Base-by-base conservation (phyloP, 2,113 vertebrate species). In the Anolis sagrei region DNA sequence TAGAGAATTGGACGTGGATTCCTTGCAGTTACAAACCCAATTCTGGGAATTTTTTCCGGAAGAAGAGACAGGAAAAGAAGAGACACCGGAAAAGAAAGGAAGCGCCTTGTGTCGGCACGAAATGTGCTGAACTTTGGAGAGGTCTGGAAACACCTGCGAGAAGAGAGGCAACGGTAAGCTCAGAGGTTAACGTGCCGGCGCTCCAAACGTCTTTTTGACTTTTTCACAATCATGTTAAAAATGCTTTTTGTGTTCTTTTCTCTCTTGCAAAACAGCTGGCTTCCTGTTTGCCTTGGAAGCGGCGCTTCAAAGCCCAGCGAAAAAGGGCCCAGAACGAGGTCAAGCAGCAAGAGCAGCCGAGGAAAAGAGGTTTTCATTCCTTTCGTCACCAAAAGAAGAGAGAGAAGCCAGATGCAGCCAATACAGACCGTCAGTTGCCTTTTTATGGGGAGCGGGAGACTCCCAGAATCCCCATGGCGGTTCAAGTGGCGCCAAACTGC, bases 221-320 rank as follows among this genome's bases (percentile, higher is more conserved):
- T 14, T 10, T 39, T n/a, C 34, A 36, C 2, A 44, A 44, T 44
- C 2, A 44, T 44, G 39, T 51, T 25, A 3, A 27, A 51, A 68
- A 81, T 49, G 4, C 16, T 58, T 3, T 34, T 32, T 14, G n/a
- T n/a, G n/a, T n/a, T n/a, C n/a, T n/a, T n/a, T 32, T 32, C 25
- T 7, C 49, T 7, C 34, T 29, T 23, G n/a, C 70, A 39, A 2
- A 66, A 48, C 80, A 87, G 76, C 76, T 83, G 76, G n/a, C 7
- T 87, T 83, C 76, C 86, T 83, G 54, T 73, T 79, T 83, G 81
- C 32, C 34, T 39, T 49, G n/a, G 76, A 54, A 54, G 44, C 51
- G 51, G 78, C 5, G 62, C 62, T 34, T 25, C 23, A 66, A 75
- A 66, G 61, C 54, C 39, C 39, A 66, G 2, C 64, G n/a, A 8